Conservation (phyloP, 2,797 vertebrate species). For the Gymnopithys bicolor region DNA sequence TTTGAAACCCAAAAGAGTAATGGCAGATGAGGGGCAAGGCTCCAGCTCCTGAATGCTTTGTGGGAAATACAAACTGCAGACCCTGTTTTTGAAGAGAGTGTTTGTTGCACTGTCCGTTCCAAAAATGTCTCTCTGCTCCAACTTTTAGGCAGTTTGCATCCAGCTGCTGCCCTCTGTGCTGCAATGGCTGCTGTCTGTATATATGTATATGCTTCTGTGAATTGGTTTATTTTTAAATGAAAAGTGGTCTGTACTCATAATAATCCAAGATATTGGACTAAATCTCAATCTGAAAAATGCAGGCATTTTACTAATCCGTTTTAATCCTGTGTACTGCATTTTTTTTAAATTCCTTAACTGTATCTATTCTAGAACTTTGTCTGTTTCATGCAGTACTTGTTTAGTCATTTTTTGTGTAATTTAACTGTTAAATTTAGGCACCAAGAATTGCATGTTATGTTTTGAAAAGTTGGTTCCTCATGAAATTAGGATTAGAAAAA, state of each 20-base stretch:
- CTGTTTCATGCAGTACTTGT: constrained; percentile 78
- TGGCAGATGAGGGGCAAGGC: constrained; percentile 5
- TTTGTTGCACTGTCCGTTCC: constrained; percentile 1
- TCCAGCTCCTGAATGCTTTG: constrained; percentile 2
- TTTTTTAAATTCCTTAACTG: constrained; percentile 15
- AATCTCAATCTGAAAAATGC: constrained; percentile 60
- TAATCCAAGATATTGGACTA: neutral
- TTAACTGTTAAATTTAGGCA: constrained; percentile 60
- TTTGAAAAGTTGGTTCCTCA: constrained; percentile 53
- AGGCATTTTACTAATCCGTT: constrained; percentile 60
- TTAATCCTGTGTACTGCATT: constrained; percentile 31
- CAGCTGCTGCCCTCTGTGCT: constrained; percentile 35
- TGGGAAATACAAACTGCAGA: neutral
- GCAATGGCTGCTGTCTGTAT: constrained; percentile 28
- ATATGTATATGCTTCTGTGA: constrained; percentile 25
- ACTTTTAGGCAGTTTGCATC: constrained; percentile 16
- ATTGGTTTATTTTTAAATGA: constrained; percentile 19
- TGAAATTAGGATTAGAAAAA: constrained; percentile 58
- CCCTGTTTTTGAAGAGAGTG: neutral
- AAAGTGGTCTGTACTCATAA: neutral
- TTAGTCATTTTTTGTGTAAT: constrained; percentile 69
- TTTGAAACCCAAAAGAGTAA: neutral
- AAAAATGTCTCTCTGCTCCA: constrained; percentile 8
- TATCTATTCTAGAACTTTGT: constrained; percentile 62
- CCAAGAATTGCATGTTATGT: constrained; percentile 67